Percentiles rank a stretch among this genome's conserved stretches.
Conservation (phyloP, 2,113 vertebrate species). For the Oostethus manadensis region DNA sequence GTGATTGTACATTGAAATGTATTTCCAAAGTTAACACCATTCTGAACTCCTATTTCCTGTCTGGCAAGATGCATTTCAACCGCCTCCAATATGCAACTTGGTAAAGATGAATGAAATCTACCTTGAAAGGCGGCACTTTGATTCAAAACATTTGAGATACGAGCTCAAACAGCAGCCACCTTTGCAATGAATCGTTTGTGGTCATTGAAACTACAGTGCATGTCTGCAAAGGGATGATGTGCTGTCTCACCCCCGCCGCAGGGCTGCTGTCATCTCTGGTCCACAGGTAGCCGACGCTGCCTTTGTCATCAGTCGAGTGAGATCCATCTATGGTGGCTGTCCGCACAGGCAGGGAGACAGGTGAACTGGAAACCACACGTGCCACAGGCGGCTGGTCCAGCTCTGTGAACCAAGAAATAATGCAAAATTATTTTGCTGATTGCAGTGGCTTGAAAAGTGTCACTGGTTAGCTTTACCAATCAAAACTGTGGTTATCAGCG, state of each 20-base stretch:
- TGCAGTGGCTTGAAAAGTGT: too few species aligned
- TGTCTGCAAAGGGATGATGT: background rate
- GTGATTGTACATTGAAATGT: background rate
- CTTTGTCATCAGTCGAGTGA: constrained; percentile 88
- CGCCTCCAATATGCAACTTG: background rate
- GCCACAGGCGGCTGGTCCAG: constrained; percentile 84
- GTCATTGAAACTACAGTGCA: background rate
- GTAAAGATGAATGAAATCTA: background rate
- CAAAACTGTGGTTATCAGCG: too few species aligned
- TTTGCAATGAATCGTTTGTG: background rate
- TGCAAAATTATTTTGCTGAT: background rate
- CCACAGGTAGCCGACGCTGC: constrained; percentile 85
- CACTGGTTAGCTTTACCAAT: too few species aligned
- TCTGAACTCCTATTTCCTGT: background rate
- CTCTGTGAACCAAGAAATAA: constrained; percentile 64
- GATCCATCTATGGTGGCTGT: constrained; percentile 87
- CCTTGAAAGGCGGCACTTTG: background rate
- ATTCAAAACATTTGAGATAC: background rate
- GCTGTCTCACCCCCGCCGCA: constrained; percentile 86
- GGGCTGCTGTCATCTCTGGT: constrained; percentile 87
- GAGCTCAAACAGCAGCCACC: too few species aligned
- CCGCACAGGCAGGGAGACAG: constrained; percentile 79
- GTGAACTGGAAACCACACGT: constrained; percentile 76
- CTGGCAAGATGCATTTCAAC: background rate
- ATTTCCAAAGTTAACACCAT: too few species aligned